These are phyloP conservation scores for Gambusia yucatana DNA, from an alignment of 2,797 vertebrate genomes.

Conservation along the genomic window DNA sequence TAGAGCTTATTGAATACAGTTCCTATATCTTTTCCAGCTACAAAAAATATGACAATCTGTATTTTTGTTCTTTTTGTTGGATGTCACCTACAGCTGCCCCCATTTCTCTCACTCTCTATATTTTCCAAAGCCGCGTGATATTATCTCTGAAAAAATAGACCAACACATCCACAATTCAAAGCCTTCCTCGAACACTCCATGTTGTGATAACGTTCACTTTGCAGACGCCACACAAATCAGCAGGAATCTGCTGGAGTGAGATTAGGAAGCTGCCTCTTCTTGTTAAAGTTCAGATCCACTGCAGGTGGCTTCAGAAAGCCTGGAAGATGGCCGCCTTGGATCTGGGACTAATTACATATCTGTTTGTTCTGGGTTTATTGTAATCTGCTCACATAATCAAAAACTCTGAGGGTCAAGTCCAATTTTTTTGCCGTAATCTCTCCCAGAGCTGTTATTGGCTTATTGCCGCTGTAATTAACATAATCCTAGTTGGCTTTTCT, in stretches of 20 bases:
- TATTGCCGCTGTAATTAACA: conserved; percentile 59
- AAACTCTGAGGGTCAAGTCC: conserved; percentile 44
- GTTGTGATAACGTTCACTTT: conserved; percentile 37
- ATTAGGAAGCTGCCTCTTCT: conserved; percentile 59
- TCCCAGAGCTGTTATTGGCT: conserved; percentile 55
- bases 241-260: conserved; percentile 17
- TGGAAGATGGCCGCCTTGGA: conserved; percentile 41
- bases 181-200: conserved; percentile 34
- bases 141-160: conserved; percentile 54
- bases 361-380: conserved; percentile 65
- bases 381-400: conserved; percentile 59
- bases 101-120: conserved; percentile 33
- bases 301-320: conserved; percentile 31
- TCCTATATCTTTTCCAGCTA: not conserved
- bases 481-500: conserved; percentile 45
- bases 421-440: conserved; percentile 60
- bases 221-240: conserved; percentile 30
- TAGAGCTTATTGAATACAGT: not conserved
- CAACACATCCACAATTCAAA: conserved; percentile 46
- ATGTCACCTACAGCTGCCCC: conserved; percentile 41
- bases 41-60: conserved; percentile 23
- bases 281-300: conserved; percentile 47
- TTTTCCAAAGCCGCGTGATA: conserved; percentile 39
- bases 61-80: conserved; percentile 61
- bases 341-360: conserved; percentile 51